Percentiles rank a stretch among this genome's conserved stretches.
phyloP scores from a whole-genome alignment of 2,113 vertebrate species.

The Crotophaga sulcirostris region DNA sequence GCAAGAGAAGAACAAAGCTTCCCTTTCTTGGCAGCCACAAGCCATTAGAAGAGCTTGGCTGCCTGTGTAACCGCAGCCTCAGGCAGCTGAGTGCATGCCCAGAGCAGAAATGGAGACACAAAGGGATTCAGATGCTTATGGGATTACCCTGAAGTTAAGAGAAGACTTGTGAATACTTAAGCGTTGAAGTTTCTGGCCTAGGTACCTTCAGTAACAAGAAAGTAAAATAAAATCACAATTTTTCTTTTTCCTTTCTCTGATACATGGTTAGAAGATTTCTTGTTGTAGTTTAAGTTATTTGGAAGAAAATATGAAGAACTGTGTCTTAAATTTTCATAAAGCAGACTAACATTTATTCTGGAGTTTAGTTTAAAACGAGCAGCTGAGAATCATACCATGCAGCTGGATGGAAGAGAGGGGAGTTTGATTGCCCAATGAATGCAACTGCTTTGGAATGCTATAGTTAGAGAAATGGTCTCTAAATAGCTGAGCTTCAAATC shows the following conservation, averaged over 20 bases:
- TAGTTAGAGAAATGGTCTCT: not conserved
- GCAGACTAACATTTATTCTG: not conserved
- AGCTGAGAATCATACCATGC: not conserved
- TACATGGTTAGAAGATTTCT: not conserved
- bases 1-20: not conserved
- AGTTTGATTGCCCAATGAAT: not conserved
- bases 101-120: constrained; percentile 10
- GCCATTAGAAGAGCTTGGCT: constrained; percentile 27
- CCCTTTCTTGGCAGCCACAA: not conserved
- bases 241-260: not conserved
- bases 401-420: not conserved
- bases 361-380: not conserved
- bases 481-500: not conserved
- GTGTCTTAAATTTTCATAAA: not conserved
- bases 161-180: not conserved
- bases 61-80: not conserved
- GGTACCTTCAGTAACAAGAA: not conserved
- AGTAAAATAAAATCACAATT: not conserved
- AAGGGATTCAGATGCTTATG: not conserved
- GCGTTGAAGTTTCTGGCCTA: not conserved
- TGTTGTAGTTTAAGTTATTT: not conserved
- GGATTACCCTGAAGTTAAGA: not conserved
- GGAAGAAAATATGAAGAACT: not conserved
- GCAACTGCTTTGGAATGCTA: not conserved
- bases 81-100: not conserved